Conservation (phyloP, 2,113 vertebrate genomes). For the Ciconia boyciana region DNA sequence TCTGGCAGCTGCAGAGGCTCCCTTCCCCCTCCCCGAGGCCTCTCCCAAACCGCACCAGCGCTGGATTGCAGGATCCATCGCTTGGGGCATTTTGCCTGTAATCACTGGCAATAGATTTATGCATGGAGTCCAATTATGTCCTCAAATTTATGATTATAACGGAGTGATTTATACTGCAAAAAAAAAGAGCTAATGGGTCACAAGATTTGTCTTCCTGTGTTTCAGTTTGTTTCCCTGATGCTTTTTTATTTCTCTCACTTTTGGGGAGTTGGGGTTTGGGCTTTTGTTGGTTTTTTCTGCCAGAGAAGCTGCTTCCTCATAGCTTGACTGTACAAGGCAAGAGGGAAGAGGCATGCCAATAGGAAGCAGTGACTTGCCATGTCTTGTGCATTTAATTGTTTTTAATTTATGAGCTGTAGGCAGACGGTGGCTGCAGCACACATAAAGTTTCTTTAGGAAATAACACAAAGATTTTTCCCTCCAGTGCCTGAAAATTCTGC, state of each 20-base stretch:
- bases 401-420: conserved; percentile 13
- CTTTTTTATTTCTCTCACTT: neutral
- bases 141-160: conserved; percentile 7
- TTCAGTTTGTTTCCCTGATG: neutral
- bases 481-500: neutral
- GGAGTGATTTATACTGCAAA: conserved; percentile 24
- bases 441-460: neutral
- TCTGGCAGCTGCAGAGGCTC: conserved; percentile 46
- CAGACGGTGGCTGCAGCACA: neutral
- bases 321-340: neutral
- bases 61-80: neutral
- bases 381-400: neutral
- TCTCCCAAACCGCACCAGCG: neutral
- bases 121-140: neutral
- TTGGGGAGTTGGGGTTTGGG: neutral
- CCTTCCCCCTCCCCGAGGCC: neutral
- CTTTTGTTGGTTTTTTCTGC: neutral
- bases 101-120: conserved; percentile 4
- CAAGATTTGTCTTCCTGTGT: neutral
- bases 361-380: neutral
- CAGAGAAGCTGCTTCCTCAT: neutral
- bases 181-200: neutral
- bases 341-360: neutral
- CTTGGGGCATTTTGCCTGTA: neutral
- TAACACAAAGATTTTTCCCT: neutral